Evolutionary conservation across 1,140 invertebrate species (phyloP).

Genomic region (Aphaenogaster floridana): DNA sequence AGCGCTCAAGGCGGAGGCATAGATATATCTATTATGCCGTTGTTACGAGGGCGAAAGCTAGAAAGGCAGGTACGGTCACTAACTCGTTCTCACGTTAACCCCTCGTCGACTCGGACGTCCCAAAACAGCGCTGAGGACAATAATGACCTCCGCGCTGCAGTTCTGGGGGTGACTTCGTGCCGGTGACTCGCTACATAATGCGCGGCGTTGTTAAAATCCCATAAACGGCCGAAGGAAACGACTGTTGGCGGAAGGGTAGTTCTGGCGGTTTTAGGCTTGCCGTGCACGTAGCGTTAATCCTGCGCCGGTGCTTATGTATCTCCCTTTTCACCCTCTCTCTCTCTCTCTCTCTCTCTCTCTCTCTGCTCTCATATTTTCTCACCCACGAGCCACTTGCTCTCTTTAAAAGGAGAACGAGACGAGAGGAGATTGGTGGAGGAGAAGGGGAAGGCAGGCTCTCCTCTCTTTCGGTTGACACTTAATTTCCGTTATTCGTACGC

Average conservation of each 20-base stretch:
- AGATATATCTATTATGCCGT: conserved; percentile 31
- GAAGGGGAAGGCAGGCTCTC: conserved; percentile 69
- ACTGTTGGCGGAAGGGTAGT: conserved; percentile 64
- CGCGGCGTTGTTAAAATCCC: conserved; percentile 80
- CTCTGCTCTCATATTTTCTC: conserved; percentile 45
- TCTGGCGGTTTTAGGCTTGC: conserved; percentile 81
- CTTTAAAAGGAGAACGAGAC: conserved; percentile 72
- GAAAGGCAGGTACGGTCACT: conserved; percentile 9
- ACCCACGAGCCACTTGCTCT: conserved; percentile 46
- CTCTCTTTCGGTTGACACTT: conserved; percentile 87
- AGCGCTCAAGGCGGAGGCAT: not conserved
- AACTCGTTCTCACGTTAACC: conserved; percentile 56
- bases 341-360: conserved; percentile 19
- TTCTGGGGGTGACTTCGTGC: conserved; percentile 44
- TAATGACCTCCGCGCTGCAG: conserved; percentile 59
- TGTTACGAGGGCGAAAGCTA: conserved; percentile 8
- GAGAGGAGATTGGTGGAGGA: conserved; percentile 69
- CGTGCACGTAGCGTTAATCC: conserved; percentile 85
- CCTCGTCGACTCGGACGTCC: conserved; percentile 41
- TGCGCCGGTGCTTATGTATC: conserved; percentile 76
- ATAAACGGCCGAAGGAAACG: conserved; percentile 76
- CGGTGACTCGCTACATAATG: conserved; percentile 59
- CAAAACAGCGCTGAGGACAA: conserved; percentile 41
- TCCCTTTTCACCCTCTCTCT: conserved; percentile 64
- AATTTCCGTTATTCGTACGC: conserved; percentile 87